Base-by-base conservation (phyloP, 1,140 invertebrate species). In the Drosophila azteca region DNA sequence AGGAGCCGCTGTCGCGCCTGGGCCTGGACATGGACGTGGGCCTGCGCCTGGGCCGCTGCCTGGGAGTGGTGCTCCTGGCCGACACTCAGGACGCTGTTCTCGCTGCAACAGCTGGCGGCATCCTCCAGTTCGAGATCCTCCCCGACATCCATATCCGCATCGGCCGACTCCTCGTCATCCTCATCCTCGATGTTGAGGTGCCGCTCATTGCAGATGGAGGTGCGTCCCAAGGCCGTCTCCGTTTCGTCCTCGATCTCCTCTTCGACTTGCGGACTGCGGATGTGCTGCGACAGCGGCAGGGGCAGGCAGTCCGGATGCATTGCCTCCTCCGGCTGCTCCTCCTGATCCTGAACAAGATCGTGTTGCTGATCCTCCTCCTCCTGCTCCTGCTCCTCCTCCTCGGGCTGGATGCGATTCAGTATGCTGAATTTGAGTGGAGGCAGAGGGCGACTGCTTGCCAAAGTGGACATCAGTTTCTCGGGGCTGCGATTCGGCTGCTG, bases 71-170 rank as follows among this genome's bases (percentile, higher is more conserved):
- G 93, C 77, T 95, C 94, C 84, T 95, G 95, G 2, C 94, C 94
- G 45, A 95, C 94, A 48, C 94, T 95, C 1, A 95, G 67, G 1
- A 95, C 94, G 1, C 94, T 95, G 64, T 94, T 94, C 69, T 95
- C 94, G 72, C 94, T 95, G 75, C 94, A 94, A 66, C 94, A 95
- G 45, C 89, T 90, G 26, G 72, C 49, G 0, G 64, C 62, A 41
- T 90, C 88, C 41, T 90, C 88, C 13, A 73, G 24, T 4, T 88
- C 83, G 9, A 68, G 45, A 1, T 87, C 66, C 1, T 55, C 59
- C 17, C 17, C 17, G 17, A 20, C 17, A 0, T 59, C 57, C 6
- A 61, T 9, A 35, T 35, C 31, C 8, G 31, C 31, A 35, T 35
- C 31, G 9, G 31, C 31, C 9, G 31, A 58, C 5, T 44, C 49